Evolutionary conservation across 2,888 invertebrate genomes (phyloP), one percentile per base, ranked within the genome.

Genomic region (Blastobasis lacticolella): DNA sequence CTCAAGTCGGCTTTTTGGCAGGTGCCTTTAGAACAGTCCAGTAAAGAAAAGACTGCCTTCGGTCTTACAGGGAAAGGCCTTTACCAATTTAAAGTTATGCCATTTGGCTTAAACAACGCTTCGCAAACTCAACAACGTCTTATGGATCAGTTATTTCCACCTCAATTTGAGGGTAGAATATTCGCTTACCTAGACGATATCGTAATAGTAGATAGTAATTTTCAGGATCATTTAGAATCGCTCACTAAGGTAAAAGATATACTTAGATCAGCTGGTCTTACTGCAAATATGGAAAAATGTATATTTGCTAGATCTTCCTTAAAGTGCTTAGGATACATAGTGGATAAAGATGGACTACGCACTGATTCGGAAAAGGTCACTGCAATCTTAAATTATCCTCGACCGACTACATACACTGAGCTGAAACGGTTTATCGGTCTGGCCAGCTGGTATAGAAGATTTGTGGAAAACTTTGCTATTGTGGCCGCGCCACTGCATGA

Each of bases 1-100:
- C 38, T 59, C 8, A 50, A 51, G 41, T 56, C 57, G 1, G 59
- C 59, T 0, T 61, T 58, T 50, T 61, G 61, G 59, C 61, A 61
- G 45, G 53, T 61, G 6, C 52, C 54, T 0, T 37, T 61, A 1
- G 53, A 57, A 2, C 45, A 8, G 4, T 23, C 36, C 0, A 53
- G 52, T 23, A 58, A 48, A 45, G 56, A 56, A 40, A 60, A 57
- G 44, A 59, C 61, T 6, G 57, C 61, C 5, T 55, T 57, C 23
- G 45, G 45, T 1, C 6, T 57, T 8, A 40, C 54, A 0, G 54
- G 54, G 1, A 50, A 48, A 9, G 57, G 57, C 0, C 23, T 51
- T 0, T 57, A 45, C 36, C 48, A 53, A 4, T 57, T 54, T 23
- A 54, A 53, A 36, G 50, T 52, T 0, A 57, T 55, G 53, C 54